Percentiles rank a stretch among this genome's conserved stretches.
Conservation (phyloP, 2,888 invertebrate species). For the Matsumyia berberina region DNA sequence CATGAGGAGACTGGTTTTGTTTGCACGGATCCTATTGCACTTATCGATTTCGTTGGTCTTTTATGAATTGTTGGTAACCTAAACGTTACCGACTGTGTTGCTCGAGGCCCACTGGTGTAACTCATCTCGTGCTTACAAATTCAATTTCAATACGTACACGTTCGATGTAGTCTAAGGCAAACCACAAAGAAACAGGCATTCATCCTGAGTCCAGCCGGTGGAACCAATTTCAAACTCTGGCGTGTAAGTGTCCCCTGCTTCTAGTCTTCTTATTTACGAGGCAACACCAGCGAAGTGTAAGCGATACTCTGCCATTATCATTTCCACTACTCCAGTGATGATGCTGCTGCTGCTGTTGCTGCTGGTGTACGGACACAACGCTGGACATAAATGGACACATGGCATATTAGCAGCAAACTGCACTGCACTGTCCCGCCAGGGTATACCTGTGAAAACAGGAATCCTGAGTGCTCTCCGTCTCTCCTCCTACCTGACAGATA, state of each 20-base stretch:
- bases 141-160: constrained; percentile 44
- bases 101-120: constrained; percentile 43
- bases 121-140: constrained; percentile 43
- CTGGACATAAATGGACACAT: constrained; percentile 71
- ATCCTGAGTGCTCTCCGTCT: constrained; percentile 55
- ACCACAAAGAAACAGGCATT: constrained; percentile 34
- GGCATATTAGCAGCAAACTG: constrained; percentile 67
- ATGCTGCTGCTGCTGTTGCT: constrained; percentile 38
- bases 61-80: constrained; percentile 44
- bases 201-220: constrained; percentile 17
- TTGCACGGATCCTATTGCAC: constrained; percentile 20
- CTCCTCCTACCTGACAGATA: constrained; percentile 63
- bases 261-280: constrained; percentile 70
- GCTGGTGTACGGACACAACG: not conserved
- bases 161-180: constrained; percentile 33
- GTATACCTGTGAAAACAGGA: constrained; percentile 74
- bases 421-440: constrained; percentile 37
- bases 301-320: constrained; percentile 72
- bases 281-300: constrained; percentile 63
- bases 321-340: constrained; percentile 60
- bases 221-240: constrained; percentile 55
- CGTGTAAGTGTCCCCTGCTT: constrained; percentile 64
- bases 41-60: constrained; percentile 48
- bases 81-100: constrained; percentile 43
- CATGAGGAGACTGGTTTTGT: constrained; percentile 4